Evolutionary conservation across 2,888 invertebrate genomes (phyloP), one percentile per base, ranked within the genome.

Genomic region (Colostygia pectinataria): DNA sequence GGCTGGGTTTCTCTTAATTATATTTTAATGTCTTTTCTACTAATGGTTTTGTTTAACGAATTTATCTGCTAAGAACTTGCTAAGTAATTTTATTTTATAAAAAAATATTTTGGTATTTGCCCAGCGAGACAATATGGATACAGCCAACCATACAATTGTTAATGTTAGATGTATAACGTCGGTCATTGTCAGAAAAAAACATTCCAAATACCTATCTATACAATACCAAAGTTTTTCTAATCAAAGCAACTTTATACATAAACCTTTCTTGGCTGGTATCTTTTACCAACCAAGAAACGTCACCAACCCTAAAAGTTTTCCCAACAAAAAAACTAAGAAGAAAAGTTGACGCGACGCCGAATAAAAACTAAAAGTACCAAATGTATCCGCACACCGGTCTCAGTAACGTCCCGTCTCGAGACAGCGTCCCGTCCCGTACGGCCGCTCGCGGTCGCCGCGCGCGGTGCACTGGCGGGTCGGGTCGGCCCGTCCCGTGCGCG

Each of bases 401-500:
- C 33, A 18, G 33, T 31, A 18, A n/a, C 13, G 7, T 67, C 66
- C 71, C 72, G 70, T 29, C 27, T 34, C 33, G 12, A 13, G 9
- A 20, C 43, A 20, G n/a, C 14, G 10, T 32, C 18, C 18, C 9
- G 37, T 24, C 29, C 33, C 43, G 41, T 64, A 77, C 90, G 74
- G 71, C 87, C 89, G 80, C 83, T 83, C 83, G 82, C 88, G 74
- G 72, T 66, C 75, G 76, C 74, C 76, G 81, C 85, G 82, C 87
- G 86, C 85, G 85, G 85, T 77, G 77, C 78, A 89, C 88, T 88
- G 84, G 25, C 34, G 62, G 55, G 53, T 57, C 55, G 59, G 55
- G 58, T 61, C 74, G 78, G 78, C 78, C 78, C 86, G 86, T 81
- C 82, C 86, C 48, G 36, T 31, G 14, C 42, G 31, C 53, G 59